Conservation (phyloP, 2,888 invertebrate species). For the Cyrtodaria siliqua region DNA sequence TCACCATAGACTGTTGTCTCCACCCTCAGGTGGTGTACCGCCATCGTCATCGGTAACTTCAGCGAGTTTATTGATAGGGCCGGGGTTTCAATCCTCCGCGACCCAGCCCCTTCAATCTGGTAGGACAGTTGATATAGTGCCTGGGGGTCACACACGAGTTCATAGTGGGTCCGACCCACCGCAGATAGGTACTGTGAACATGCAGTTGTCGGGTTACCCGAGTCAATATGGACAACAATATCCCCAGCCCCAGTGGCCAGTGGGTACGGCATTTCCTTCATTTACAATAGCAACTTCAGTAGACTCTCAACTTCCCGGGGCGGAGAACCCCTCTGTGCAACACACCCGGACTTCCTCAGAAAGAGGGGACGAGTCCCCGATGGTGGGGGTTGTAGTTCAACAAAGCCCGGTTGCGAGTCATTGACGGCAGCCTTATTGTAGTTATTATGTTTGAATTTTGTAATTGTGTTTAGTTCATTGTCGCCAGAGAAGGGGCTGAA, state of each 20-base stretch:
- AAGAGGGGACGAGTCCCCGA: constrained; percentile 90
- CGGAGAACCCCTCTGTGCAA: constrained; percentile 63
- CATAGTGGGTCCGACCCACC: constrained; percentile 84
- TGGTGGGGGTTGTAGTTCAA: constrained; percentile 96
- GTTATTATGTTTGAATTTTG: constrained; percentile 52
- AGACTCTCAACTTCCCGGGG: constrained; percentile 58
- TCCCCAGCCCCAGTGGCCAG: constrained; percentile 76
- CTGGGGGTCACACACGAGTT: constrained; percentile 59
- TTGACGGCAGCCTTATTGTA: constrained; percentile 84
- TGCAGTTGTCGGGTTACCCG: constrained; percentile 84
- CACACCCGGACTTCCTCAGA: constrained; percentile 71
- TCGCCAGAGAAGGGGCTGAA: constrained; percentile 13
- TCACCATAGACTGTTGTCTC: constrained; percentile 69
- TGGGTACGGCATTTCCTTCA: constrained; percentile 66
- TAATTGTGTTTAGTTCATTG: neutral
- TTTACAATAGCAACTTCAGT: constrained; percentile 70
- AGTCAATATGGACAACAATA: constrained; percentile 74
- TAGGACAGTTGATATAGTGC: constrained; percentile 63
- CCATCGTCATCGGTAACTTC: constrained; percentile 54
- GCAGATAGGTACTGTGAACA: constrained; percentile 85
- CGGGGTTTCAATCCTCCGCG: constrained; percentile 61
- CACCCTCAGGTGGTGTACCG: constrained; percentile 60
- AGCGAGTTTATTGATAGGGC: constrained; percentile 60
- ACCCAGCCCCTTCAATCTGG: constrained; percentile 63
- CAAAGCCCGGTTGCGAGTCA: constrained; percentile 98